Percentiles rank a stretch among this genome's conserved stretches.
Conservation (phyloP, 2,113 vertebrate species). For the Alexandromys fortis region DNA sequence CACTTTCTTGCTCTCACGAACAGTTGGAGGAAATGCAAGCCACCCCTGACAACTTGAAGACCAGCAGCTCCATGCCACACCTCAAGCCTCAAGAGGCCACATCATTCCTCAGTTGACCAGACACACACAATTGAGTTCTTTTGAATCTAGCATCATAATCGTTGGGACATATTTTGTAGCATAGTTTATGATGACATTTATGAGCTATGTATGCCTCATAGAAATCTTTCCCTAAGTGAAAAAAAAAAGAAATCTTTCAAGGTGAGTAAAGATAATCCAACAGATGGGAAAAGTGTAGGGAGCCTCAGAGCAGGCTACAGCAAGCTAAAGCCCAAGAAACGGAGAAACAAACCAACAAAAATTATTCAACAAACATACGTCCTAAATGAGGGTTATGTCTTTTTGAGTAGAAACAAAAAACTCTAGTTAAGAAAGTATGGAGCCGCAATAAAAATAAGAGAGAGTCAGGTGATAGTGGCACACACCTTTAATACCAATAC, state of each 20-base stretch:
- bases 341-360: neutral
- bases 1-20: neutral
- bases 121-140: conserved; percentile 19
- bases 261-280: conserved; percentile 63
- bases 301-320: neutral
- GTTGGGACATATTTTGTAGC: conserved; percentile 37
- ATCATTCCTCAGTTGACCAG: neutral
- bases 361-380: neutral
- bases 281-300: neutral
- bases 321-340: conserved; percentile 31
- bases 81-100: neutral
- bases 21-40: neutral
- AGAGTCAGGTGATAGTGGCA: neutral
- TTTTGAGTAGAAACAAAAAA: conserved; percentile 19
- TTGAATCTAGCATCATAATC: conserved; percentile 44
- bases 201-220: conserved; percentile 65
- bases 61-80: neutral
- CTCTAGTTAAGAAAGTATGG: neutral
- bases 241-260: conserved; percentile 45
- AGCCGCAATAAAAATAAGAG: neutral
- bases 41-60: neutral
- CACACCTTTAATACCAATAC: neutral
- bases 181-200: conserved; percentile 77
- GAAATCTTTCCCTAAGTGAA: conserved; percentile 40
- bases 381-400: neutral